Evolutionary conservation across 2,888 invertebrate species (phyloP), one percentile per base, ranked within the genome.

Genomic region (Ormyrus pomaceus): DNA sequence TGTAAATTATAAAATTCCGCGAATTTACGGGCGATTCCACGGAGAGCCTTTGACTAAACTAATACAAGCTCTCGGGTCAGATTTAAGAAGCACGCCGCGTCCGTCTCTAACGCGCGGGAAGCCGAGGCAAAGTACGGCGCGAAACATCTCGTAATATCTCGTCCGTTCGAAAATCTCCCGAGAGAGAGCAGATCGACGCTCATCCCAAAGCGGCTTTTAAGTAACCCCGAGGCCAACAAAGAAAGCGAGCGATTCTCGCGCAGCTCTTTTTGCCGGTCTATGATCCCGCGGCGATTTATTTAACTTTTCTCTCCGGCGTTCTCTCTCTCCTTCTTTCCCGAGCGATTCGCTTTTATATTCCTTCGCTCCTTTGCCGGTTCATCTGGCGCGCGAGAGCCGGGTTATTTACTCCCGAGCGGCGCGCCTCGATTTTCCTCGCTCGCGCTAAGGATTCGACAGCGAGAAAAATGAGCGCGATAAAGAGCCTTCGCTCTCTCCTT

Each of bases 271-370:
- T 72, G n/a, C 73, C 19, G 50, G 79, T 79, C 82, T 75, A 83
- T 82, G 74, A 76, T 83, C 77, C 82, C 77, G 73, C 83, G 83
- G 75, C 85, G 86, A 87, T 88, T 89, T 88, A 88, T 89, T 88
- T 85, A 87, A 86, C 87, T 86, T 86, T 55, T 59, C 69, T 9
- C 34, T 53, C 46, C 10, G 34, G 46, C 45, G 45, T 11, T 62
- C 46, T 13, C 55, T 55, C 10, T 45, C 9, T 62, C 46, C 13
- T 2, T n/a, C 62, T 50, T 13, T 34, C 34, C 34, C 34, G 34
- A 34, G 34, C 34, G 34, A 34, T 34, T 34, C 34, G 34, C 34
- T 34, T 34, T 34, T 34, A 34, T 34, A 4, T 45, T 10, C 72
- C 48, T 11, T 11, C 34, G n/a, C 53, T 11, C 11, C 53, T 50